These are phyloP conservation scores for Choreutis nemorana DNA, from an alignment of 2,888 invertebrate genomes.

Conservation along the genomic window DNA sequence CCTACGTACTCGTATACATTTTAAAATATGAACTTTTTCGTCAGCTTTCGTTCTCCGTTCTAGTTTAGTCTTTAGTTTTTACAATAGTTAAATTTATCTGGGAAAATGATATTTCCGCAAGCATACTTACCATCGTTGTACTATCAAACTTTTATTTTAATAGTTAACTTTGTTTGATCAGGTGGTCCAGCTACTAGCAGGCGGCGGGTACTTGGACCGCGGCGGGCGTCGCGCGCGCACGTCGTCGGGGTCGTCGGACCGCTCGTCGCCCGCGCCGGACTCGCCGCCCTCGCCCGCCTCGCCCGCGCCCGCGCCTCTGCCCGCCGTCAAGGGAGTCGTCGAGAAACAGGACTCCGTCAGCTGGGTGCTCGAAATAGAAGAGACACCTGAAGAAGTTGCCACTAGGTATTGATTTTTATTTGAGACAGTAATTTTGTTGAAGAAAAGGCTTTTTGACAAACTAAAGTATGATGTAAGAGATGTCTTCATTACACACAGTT, in stretches of 20 bases:
- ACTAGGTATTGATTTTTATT: no score
- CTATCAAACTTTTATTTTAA: no score
- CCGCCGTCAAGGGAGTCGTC: conserved; percentile 83
- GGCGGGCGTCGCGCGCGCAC: conserved; percentile 44
- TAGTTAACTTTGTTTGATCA: conserved; percentile 55
- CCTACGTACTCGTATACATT: background rate
- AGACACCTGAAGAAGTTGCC: conserved; percentile 75
- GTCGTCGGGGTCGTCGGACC: conserved; percentile 44
- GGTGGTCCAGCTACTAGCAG: conserved; percentile 52
- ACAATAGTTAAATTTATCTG: background rate
- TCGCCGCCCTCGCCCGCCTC: conserved; percentile 36
- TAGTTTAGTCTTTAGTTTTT: background rate
- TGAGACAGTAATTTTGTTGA: no score
- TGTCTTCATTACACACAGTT: no score
- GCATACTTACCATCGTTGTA: no score
- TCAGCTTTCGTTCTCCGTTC: background rate
- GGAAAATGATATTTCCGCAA: no score
- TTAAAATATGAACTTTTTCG: background rate
- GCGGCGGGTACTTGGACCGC: conserved; percentile 49
- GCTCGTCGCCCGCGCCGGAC: conserved; percentile 49
- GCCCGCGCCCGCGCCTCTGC: conserved; percentile 71
- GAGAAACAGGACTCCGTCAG: conserved; percentile 88
- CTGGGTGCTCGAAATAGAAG: conserved; percentile 84
- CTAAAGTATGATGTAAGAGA: background rate
- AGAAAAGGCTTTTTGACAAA: background rate